These are phyloP conservation scores for Tridacna crocea DNA, from an alignment of 2,888 invertebrate genomes.

Conservation along the genomic window DNA sequence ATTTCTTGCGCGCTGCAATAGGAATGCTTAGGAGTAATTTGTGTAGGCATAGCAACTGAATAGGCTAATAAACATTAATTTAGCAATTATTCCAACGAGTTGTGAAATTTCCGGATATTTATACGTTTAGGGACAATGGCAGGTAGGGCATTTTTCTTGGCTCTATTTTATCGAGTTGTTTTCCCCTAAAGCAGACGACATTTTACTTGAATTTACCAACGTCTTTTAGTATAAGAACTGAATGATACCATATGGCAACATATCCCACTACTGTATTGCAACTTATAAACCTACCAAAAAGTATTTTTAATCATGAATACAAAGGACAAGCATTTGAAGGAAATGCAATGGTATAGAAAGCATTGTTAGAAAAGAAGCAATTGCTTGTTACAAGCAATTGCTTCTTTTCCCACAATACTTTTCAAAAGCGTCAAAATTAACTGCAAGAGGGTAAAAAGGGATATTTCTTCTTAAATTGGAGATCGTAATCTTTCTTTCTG, in stretches of 20 bases:
- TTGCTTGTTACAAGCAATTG: neutral
- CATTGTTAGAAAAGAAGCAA: neutral
- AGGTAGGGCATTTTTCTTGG: neutral
- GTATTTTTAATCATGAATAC: neutral
- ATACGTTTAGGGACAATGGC: neutral
- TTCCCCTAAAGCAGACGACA: conserved; percentile 1
- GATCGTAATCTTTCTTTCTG: too few species aligned
- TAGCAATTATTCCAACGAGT: neutral
- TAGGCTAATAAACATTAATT: conserved; percentile 14
- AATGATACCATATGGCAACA: conserved; percentile 19
- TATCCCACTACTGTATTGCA: neutral
- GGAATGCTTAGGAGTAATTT: conserved; percentile 9
- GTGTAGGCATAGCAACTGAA: conserved; percentile 21
- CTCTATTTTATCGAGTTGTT: neutral
- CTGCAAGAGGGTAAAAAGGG: too few species aligned
- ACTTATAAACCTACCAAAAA: neutral
- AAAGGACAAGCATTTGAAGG: neutral
- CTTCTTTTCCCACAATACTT: neutral
- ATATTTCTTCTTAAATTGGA: too few species aligned
- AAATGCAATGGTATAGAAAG: neutral
- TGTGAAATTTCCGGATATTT: neutral
- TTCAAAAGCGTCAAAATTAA: too few species aligned
- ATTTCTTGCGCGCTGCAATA: conserved; percentile 24
- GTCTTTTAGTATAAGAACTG: neutral
- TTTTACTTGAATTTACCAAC: neutral